Evolutionary conservation across 2,797 vertebrate species (phyloP), one percentile per base, ranked within the genome.

Genomic region (Coregonus suidteri): DNA sequence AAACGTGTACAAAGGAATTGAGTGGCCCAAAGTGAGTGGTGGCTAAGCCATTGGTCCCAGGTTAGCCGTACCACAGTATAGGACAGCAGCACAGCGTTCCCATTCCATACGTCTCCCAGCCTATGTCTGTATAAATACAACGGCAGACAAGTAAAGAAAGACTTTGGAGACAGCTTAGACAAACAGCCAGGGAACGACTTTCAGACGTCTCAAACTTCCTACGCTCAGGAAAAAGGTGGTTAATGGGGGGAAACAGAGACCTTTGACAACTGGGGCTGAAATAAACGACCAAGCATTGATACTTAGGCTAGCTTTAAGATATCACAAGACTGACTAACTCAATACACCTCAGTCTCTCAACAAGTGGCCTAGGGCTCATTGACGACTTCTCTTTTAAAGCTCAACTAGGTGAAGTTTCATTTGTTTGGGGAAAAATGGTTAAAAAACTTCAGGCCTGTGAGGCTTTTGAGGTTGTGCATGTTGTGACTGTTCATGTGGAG

Each of bases 51-150:
- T 59, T n/a, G 56, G 6, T 59, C 56, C 56, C 56, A n/a, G 56
- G 56, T 62, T 62, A 62, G 56, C 56, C 16, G 15, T 59, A 62
- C 6, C 56, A 20, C n/a, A 9, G 56, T 62, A n/a, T 47, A 52
- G 41, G 59, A 11, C 71, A 16, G 59, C 47, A 62, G 56, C n/a
- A 13, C 47, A 53, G 30, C 51, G 6, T 54, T 51, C 59, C 35
- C 11, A 14, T 13, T 73, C 35, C 71, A 76, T 77, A 73, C 64
- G 59, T 66, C 78, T 56, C 51, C 54, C 47, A 66, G 4, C 1
- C 51, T 25, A 25, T 30, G 79, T 77, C 84, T 87, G 81, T 75
- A 75, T 79, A 86, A 84, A 81, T 77, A 81, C 65, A 79, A 16
- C 52, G 51, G 65, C 64, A 84, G 77, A 84, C 76, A 68, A 79